phyloP scores from a whole-genome alignment of 2,888 invertebrate species.

The Chrysina gloriosa region DNA sequence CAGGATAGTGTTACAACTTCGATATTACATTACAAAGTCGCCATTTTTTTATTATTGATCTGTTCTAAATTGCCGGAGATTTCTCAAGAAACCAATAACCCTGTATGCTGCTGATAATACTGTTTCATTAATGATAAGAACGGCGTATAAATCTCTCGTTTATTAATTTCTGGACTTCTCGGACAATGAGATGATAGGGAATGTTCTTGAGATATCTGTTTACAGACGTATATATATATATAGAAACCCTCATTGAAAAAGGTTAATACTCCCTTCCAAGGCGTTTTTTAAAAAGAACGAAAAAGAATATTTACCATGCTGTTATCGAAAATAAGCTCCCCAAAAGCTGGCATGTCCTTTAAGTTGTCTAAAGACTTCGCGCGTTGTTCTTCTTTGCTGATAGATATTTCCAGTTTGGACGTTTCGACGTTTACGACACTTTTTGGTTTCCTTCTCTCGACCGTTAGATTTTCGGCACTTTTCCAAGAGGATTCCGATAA shows the following conservation, averaged over 20 bases:
- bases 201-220: too few species aligned
- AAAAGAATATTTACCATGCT: slow-evolving; percentile 52
- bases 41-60: slow-evolving; percentile 39
- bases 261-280: too few species aligned
- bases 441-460: slow-evolving; percentile 47
- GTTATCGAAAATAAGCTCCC: slow-evolving; percentile 61
- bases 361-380: slow-evolving; percentile 60
- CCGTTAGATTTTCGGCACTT: slow-evolving; percentile 53
- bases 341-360: slow-evolving; percentile 62
- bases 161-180: background rate
- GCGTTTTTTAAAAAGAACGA: too few species aligned
- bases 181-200: too few species aligned
- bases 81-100: slow-evolving; percentile 34
- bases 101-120: background rate
- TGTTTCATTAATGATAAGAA: slow-evolving; percentile 13
- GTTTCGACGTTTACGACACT: slow-evolving; percentile 48
- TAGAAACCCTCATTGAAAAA: too few species aligned
- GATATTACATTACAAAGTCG: slow-evolving; percentile 43
- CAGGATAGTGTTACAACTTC: slow-evolving; percentile 44
- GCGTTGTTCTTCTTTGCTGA: slow-evolving; percentile 47
- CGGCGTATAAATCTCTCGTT: background rate
- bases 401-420: slow-evolving; percentile 36
- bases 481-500: slow-evolving; percentile 57
- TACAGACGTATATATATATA: too few species aligned
- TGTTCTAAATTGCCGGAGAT: slow-evolving; percentile 33